Evolutionary conservation across 2,888 invertebrate species (phyloP).

Genomic region (Leucophenga montana): DNA sequence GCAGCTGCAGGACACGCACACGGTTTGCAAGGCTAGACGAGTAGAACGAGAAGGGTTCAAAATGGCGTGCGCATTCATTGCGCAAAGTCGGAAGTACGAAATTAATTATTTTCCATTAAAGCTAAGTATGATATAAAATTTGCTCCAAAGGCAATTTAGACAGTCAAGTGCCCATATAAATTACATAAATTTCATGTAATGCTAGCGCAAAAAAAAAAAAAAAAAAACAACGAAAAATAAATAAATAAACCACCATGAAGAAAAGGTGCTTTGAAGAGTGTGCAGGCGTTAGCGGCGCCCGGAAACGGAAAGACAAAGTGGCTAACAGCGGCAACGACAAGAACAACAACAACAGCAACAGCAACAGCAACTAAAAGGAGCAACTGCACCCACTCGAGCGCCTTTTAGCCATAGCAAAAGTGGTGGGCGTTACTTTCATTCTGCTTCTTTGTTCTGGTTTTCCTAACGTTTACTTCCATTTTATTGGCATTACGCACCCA

Average conservation of each 20-base stretch:
- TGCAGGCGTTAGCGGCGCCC: not conserved
- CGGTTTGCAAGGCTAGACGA: conserved; percentile 28
- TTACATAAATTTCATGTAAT: conserved; percentile 72
- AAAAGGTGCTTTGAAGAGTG: not conserved
- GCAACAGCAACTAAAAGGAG: not conserved
- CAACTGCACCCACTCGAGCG: not conserved
- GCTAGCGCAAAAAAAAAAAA: conserved; percentile 26
- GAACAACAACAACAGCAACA: not conserved
- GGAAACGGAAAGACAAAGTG: conserved; percentile 24
- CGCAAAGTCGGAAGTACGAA: conserved; percentile 70
- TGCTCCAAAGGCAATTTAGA: conserved; percentile 73
- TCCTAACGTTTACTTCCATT: not conserved
- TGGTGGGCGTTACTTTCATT: conserved; percentile 16
- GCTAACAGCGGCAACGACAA: conserved; percentile 6
- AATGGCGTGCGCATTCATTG: conserved; percentile 39
- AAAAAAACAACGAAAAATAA: conserved; percentile 18
- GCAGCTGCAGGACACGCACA: conserved; percentile 31
- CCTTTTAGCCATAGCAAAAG: not conserved
- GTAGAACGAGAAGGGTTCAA: not conserved
- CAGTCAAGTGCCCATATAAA: conserved; percentile 74
- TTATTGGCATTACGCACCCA: not conserved
- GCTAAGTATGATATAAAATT: conserved; percentile 73
- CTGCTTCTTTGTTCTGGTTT: not conserved
- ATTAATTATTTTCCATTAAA: conserved; percentile 74
- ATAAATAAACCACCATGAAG: conserved; percentile 24